phyloP scores from a whole-genome alignment of 2,888 invertebrate genomes.

The Ormyrus pomaceus region DNA sequence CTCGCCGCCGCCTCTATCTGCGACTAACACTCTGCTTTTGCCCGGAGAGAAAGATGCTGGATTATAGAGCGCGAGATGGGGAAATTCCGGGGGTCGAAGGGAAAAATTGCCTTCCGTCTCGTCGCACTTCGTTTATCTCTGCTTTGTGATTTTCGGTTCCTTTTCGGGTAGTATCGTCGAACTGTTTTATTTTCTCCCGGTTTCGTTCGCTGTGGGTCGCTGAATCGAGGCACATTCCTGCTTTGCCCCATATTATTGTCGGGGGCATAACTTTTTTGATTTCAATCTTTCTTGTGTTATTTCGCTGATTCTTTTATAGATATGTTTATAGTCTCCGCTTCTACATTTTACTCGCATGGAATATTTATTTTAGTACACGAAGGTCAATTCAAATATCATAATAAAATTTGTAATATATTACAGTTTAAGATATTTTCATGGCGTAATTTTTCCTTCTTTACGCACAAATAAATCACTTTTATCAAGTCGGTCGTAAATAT shows the following conservation, averaged over 20 bases:
- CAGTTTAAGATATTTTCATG: no score
- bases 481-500: no score
- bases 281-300: constrained; percentile 30
- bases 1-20: no score
- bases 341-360: constrained; percentile 8
- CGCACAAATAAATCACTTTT: no score
- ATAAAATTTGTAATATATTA: no score
- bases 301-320: constrained; percentile 1
- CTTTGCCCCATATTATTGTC: constrained; percentile 11
- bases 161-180: not conserved
- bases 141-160: constrained; percentile 20
- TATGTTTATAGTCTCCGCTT: not conserved
- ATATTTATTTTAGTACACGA: not conserved
- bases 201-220: constrained; percentile 15
- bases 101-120: constrained; percentile 43
- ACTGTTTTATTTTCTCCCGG: not conserved
- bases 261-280: constrained; percentile 31
- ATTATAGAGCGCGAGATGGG: constrained; percentile 12
- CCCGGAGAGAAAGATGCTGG: constrained; percentile 5
- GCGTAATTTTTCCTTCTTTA: no score
- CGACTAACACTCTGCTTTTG: no score
- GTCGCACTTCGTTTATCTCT: constrained; percentile 43
- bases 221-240: constrained; percentile 23
- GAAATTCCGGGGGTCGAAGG: constrained; percentile 19
- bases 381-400: no score